These are phyloP conservation scores for Entomyzon cyanotis DNA, from an alignment of 2,113 vertebrate genomes.

Conservation along the genomic window DNA sequence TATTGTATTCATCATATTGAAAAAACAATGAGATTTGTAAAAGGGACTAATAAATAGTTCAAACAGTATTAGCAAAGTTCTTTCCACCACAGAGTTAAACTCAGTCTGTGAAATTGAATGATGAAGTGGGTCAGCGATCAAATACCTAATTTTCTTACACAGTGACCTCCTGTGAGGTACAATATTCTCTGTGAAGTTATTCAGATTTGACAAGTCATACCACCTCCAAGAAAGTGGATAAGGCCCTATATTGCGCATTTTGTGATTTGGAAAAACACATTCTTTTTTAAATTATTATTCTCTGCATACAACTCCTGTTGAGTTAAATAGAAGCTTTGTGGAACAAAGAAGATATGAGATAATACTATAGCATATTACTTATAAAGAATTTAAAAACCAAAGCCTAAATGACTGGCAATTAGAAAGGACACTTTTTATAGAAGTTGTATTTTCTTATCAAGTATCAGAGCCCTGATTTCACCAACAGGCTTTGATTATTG, in stretches of 20 bases:
- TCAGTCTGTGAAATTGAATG: neutral
- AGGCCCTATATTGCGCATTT: neutral
- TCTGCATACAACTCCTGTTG: neutral
- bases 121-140: neutral
- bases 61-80: slow-evolving; percentile 1
- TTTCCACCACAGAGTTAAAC: neutral
- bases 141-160: neutral
- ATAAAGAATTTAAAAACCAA: neutral
- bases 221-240: neutral
- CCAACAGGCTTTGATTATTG: neutral
- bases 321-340: neutral
- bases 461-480: neutral
- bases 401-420: neutral
- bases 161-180: neutral
- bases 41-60: neutral
- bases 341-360: neutral
- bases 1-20: neutral
- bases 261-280: neutral
- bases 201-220: neutral
- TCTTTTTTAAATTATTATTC: neutral
- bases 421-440: neutral
- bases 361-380: neutral
- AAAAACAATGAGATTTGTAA: slow-evolving; percentile 24
- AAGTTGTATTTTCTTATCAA: neutral
- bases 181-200: neutral